A percentile compares a stretch with the other conserved stretches of the same genome.
These are phyloP conservation scores for Agraylea sexmaculata DNA, from an alignment of 1,140 invertebrate genomes.

Conservation along the genomic window DNA sequence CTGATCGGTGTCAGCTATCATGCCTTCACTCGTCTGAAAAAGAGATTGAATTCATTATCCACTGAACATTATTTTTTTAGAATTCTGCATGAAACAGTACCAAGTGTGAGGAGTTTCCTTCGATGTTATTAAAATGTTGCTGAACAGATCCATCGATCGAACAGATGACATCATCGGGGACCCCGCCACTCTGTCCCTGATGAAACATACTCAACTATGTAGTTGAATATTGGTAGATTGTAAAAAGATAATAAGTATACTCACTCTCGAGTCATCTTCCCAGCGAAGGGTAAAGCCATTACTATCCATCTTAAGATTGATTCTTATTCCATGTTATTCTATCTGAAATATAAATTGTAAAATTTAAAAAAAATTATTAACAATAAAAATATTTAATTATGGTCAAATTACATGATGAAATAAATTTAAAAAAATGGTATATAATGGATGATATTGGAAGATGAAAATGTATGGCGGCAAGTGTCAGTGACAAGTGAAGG, in stretches of 20 bases:
- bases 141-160: slow-evolving; percentile 40
- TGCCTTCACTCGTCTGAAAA: slow-evolving; percentile 30
- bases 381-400: slow-evolving; percentile 1
- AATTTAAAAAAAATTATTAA: slow-evolving; percentile 13
- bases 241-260: slow-evolving; percentile 23
- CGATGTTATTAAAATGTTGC: slow-evolving; percentile 27
- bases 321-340: slow-evolving; percentile 15
- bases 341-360: slow-evolving; percentile 7
- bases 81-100: slow-evolving; percentile 22
- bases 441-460: background rate
- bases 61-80: slow-evolving; percentile 54
- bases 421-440: background rate
- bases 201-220: slow-evolving; percentile 36
- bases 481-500: background rate
- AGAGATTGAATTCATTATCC: slow-evolving; percentile 59
- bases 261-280: slow-evolving; percentile 33
- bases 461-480: background rate
- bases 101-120: slow-evolving; percentile 20
- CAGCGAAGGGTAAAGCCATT: slow-evolving; percentile 35
- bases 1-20: slow-evolving; percentile 41
- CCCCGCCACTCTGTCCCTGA: slow-evolving; percentile 42
- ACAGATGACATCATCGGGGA: slow-evolving; percentile 50
- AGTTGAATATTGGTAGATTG: slow-evolving; percentile 16
- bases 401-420: background rate
- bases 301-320: slow-evolving; percentile 23